phyloP scores from a whole-genome alignment of 2,113 vertebrate genomes.

The Anser cygnoides region DNA sequence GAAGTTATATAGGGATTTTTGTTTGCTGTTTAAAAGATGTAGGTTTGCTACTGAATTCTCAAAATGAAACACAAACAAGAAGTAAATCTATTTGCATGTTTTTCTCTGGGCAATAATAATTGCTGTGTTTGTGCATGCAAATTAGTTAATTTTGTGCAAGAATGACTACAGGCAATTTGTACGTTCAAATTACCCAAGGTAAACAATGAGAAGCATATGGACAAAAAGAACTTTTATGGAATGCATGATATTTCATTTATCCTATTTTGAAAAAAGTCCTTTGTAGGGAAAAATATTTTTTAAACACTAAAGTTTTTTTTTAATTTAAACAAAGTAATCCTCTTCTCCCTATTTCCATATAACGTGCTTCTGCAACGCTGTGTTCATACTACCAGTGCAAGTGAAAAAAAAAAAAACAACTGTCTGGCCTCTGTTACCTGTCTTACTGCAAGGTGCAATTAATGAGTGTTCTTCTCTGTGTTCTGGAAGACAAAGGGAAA shows the following conservation, averaged over 20 bases:
- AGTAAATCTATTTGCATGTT: neutral
- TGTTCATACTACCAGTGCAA: neutral
- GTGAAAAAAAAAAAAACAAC: neutral
- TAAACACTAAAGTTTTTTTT: neutral
- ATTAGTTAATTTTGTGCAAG: slow-evolving; percentile 5
- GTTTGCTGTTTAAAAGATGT: neutral
- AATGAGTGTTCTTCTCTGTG: neutral
- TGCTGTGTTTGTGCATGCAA: neutral
- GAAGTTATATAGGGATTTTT: neutral
- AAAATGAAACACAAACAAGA: neutral
- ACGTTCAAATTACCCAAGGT: neutral
- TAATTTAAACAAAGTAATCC: neutral
- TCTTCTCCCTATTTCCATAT: neutral
- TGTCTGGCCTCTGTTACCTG: neutral
- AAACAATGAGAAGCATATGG: neutral
- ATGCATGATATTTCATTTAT: neutral
- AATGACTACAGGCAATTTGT: neutral
- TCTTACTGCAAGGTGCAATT: neutral
- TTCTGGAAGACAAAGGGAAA: neutral
- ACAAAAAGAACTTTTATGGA: neutral
- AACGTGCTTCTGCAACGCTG: neutral
- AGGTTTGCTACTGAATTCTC: neutral
- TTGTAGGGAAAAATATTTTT: neutral
- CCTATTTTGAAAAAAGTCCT: neutral
- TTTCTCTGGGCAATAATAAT: neutral